Conservation (phyloP, 2,113 vertebrate species). For the Malurus elegans region DNA sequence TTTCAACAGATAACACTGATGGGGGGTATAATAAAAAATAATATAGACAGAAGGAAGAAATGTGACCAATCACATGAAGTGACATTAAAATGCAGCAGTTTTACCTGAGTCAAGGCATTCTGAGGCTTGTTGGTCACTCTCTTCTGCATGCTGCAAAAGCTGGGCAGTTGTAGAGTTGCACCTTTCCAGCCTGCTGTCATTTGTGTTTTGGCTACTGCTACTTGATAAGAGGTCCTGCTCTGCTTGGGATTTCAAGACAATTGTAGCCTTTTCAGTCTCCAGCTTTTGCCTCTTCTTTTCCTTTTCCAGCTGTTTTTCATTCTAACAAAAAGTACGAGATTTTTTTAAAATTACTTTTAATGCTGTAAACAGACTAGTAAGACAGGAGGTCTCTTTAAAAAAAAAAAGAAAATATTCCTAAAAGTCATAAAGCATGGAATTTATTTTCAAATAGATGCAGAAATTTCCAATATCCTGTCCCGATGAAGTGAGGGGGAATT, state of each 20-base stretch:
- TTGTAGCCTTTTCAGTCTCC: constrained; percentile 35
- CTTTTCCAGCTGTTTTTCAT: constrained; percentile 80
- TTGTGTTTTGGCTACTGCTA: constrained; percentile 49
- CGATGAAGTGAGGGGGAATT: not conserved
- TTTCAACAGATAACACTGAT: not conserved
- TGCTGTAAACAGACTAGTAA: not conserved
- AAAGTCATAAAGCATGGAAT: not conserved
- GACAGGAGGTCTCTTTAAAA: not conserved
- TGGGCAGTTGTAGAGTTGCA: constrained; percentile 64
- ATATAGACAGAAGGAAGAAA: not conserved
- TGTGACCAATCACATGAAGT: not conserved
- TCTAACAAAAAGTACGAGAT: constrained; percentile 71
- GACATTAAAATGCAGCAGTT: not conserved
- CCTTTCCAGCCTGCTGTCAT: constrained; percentile 31
- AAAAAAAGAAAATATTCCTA: not conserved
- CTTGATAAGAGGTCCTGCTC: constrained; percentile 40
- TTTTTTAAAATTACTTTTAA: not conserved
- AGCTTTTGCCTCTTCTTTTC: constrained; percentile 72
- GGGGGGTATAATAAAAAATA: not conserved
- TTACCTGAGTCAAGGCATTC: constrained; percentile 78
- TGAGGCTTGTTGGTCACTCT: constrained; percentile 70
- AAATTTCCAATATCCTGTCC: not conserved
- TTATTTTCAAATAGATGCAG: not conserved
- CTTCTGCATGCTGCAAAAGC: constrained; percentile 72
- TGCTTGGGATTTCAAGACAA: not conserved